Conservation (phyloP, 2,797 vertebrate genomes). For the Macropus fuliginosus region DNA sequence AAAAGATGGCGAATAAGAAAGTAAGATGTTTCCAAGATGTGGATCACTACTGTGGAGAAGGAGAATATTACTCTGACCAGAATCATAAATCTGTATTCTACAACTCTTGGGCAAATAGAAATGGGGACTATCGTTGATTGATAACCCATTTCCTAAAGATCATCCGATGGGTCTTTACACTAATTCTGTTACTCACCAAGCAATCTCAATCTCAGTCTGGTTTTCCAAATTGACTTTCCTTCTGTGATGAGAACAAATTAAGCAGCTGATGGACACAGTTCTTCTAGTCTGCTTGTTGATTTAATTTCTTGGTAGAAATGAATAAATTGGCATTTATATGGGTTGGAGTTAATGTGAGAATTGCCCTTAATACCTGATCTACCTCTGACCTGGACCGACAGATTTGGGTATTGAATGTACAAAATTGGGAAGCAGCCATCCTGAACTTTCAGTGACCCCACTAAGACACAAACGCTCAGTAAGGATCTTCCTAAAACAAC, state of each 20-base stretch:
- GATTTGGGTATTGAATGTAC: background rate
- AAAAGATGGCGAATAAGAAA: background rate
- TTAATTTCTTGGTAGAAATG: slow-evolving; percentile 34
- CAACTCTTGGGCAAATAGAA: background rate
- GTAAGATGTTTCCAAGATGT: background rate
- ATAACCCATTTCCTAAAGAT: background rate
- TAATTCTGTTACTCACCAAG: background rate
- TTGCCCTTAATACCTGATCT: background rate
- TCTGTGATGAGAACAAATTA: background rate
- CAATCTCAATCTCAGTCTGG: background rate
- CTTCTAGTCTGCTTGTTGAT: slow-evolving; percentile 25
- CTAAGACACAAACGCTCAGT: background rate
- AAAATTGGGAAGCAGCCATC: slow-evolving; percentile 24
- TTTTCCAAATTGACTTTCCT: slow-evolving; percentile 1
- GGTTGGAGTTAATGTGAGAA: slow-evolving; percentile 8
- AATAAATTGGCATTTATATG: slow-evolving; percentile 9
- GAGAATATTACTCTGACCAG: background rate
- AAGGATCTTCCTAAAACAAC: background rate
- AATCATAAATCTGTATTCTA: background rate
- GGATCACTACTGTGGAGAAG: background rate
- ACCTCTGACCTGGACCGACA: background rate
- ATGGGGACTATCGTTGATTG: background rate
- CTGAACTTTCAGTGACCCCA: background rate
- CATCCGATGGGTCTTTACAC: background rate
- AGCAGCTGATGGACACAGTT: background rate